Base-by-base conservation (phyloP, 2,888 invertebrate genomes). In the Standfussiana lucernea region DNA sequence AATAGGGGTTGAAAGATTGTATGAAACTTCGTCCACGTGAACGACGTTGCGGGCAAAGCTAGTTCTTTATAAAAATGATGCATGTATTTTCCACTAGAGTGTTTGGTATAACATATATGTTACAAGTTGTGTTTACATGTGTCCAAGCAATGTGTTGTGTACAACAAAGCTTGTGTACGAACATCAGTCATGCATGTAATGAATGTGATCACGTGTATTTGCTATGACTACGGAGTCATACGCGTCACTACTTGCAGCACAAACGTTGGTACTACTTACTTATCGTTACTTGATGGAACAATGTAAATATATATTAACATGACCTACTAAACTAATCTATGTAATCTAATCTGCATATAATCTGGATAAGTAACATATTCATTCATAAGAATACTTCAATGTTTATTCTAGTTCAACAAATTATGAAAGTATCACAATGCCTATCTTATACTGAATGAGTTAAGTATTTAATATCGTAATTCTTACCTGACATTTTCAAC, bases 401-500 rank as follows among this genome's bases (percentile, higher is more conserved):
- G n/a, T 18, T 1, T 8, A 59, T 59, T 59, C 32, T 32, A 21
- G 1, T 61, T 61, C 10, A 61, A 21, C 1, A 61, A 59, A 59
- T 32, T 32, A 59, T 8, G 32, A 8, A 59, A 64, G 64, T 21
- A 59, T 71, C 7, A 35, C 8, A 42, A 42, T 47, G 0, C 11
- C 6, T 35, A 15, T 56, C 4, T 37, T 37, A 62, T 40, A n/a
- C 11, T 21, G 13, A 24, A 35, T 28, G 4, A 18, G 5, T 56
- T n/a, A 18, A 37, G 6, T 47, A 8, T 40, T 42, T 13, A 45
- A 7, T 42, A 24, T n/a, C 3, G 6, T 42, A 15, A 6, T 47
- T 47, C 83, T 81, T 62, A 85, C 85, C 85, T 68, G 85, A 88
- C 88, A 88, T 88, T 61, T 70, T 87, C 45, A 37, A n/a, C 18